A percentile compares a stretch with the other conserved stretches of the same genome.
These are phyloP conservation scores for Syngnathus typhle DNA, from an alignment of 2,113 vertebrate species.

Conservation along the genomic window DNA sequence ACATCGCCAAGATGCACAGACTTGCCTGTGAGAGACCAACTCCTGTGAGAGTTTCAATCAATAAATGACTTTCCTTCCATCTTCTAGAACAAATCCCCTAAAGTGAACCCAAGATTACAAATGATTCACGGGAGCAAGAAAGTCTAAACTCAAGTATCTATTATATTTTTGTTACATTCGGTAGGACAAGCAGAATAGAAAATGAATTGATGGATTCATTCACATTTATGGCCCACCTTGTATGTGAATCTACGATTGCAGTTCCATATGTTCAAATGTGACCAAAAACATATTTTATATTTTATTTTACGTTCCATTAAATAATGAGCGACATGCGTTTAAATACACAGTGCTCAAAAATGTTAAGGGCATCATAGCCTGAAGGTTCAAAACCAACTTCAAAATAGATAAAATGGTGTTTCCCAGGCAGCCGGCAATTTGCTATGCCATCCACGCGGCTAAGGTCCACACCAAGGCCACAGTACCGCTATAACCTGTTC, in stretches of 20 bases:
- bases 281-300: too few relatives aligned
- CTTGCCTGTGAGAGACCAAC: conserved; percentile 12
- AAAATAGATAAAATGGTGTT: background rate
- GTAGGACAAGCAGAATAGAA: too few relatives aligned
- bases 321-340: background rate
- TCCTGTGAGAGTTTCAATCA: conserved; percentile 26
- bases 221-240: too few relatives aligned
- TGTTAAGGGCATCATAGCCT: background rate
- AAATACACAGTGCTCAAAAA: background rate
- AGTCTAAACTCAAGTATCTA: too few relatives aligned
- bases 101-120: conserved; percentile 13
- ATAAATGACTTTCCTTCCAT: conserved; percentile 17
- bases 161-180: too few relatives aligned
- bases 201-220: background rate
- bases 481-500: conserved; percentile 11
- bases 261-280: too few relatives aligned
- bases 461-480: background rate
- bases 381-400: background rate
- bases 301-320: background rate
- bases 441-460: conserved; percentile 12
- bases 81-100: conserved; percentile 16
- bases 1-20: conserved; percentile 14
- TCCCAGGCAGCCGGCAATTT: conserved; percentile 1
- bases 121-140: background rate
- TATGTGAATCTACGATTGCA: too few relatives aligned